Percentiles rank a stretch among this genome's conserved stretches.
These are phyloP conservation scores for Tangara arthus DNA, from an alignment of 2,797 vertebrate genomes.

Conservation along the genomic window DNA sequence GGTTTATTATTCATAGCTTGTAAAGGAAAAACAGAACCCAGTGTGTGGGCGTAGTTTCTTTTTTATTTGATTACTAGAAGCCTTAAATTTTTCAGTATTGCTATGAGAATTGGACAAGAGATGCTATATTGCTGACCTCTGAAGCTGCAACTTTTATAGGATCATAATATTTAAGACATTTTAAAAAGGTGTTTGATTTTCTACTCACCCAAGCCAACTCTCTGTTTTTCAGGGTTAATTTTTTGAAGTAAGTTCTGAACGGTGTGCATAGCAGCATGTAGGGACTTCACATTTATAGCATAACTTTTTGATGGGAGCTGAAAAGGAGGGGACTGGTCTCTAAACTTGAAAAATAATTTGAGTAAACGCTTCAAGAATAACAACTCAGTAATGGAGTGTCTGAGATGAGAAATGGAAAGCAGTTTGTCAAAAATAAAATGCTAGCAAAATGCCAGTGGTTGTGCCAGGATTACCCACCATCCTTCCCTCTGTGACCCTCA, in stretches of 20 bases:
- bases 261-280: background rate
- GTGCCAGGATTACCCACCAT: background rate
- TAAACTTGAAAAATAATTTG: background rate
- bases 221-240: background rate
- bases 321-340: background rate
- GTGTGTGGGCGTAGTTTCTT: background rate
- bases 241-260: background rate
- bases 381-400: background rate
- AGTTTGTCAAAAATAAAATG: background rate
- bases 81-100: background rate
- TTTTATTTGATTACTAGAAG: background rate
- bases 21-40: background rate
- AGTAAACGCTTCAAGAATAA: background rate
- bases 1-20: background rate
- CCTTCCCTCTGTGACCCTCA: conserved; percentile 54
- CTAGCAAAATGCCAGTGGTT: background rate
- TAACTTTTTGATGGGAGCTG: background rate
- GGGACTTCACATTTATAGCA: background rate
- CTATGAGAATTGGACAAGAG: background rate
- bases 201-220: background rate
- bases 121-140: background rate
- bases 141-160: background rate
- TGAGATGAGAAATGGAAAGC: background rate
- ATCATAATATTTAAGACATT: background rate
- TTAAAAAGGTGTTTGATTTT: background rate